Percentiles rank a stretch among this genome's conserved stretches.
Evolutionary conservation across 1,140 invertebrate genomes (phyloP).

Genomic region (Probaryconus sp.): DNA sequence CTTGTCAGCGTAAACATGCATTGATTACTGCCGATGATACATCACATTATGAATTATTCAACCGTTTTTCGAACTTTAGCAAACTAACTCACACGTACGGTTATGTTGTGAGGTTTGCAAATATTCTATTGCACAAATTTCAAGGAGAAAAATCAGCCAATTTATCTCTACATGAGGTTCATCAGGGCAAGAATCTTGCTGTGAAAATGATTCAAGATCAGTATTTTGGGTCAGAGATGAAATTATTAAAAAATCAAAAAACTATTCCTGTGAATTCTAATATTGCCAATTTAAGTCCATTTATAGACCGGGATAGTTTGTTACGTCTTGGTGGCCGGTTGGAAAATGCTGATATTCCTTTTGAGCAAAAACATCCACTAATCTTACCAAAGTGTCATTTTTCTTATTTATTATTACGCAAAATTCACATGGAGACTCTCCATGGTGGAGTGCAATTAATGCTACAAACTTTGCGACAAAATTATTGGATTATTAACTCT

Average conservation of each 20-base stretch:
- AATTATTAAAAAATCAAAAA: background rate
- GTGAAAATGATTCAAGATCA: too few species aligned
- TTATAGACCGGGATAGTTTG: background rate
- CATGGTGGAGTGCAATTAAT: conserved; percentile 14
- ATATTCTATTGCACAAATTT: too few species aligned
- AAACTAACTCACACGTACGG: too few species aligned
- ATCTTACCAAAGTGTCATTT: conserved; percentile 4
- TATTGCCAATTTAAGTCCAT: conserved; percentile 6
- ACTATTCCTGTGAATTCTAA: background rate
- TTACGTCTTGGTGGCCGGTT: conserved; percentile 3
- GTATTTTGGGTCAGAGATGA: too few species aligned
- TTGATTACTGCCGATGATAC: too few species aligned
- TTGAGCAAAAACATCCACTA: conserved; percentile 6
- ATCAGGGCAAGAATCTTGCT: too few species aligned
- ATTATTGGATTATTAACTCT: conserved; percentile 15
- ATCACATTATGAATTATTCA: background rate
- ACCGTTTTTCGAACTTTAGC: too few species aligned
- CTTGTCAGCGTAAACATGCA: background rate
- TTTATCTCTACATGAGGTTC: too few species aligned
- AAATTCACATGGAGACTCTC: conserved; percentile 5
- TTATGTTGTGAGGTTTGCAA: too few species aligned
- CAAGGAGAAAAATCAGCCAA: too few species aligned
- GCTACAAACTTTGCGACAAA: background rate
- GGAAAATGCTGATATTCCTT: background rate
- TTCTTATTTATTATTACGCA: background rate